Base-by-base conservation (phyloP, 2,888 invertebrate genomes). In the Adelphocoris suturalis region DNA sequence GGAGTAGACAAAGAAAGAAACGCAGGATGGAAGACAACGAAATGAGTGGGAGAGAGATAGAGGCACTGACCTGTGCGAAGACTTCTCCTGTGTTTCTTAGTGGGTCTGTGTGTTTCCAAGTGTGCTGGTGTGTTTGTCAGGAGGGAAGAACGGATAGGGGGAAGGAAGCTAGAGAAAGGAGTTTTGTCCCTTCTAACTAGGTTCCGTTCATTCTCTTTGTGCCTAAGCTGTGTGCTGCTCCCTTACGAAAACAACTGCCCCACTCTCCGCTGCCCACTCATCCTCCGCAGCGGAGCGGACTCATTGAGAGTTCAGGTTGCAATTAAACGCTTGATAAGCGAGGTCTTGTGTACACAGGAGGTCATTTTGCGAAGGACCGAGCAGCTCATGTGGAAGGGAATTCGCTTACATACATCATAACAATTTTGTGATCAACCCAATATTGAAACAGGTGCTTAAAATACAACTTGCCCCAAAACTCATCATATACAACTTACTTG, bases 151-250 rank as follows among this genome's bases (percentile, higher is more conserved):
- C 2, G 37, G 37, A 37, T 37, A 7, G 78, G 14, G 78, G 16
- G 78, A 19, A 47, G 46, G 78, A 46, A 46, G 46, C 37, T 37
- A 78, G 78, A 78, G 37, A 78, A 47, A 78, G 78, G 82, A 48
- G 47, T 48, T 37, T 82, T 52, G 82, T 82, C 82, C 48, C 27
- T 82, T 82, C 82, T 82, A 82, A 82, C 82, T 82, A 48, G 48
- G 52, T 82, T 82, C 82, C 82, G 82, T 82, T 82, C 82, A 82
- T 82, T 55, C 52, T 82, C 82, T 82, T 82, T 82, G 82, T 82
- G 52, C 47, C 27, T 82, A 82, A 82, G 82, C 82, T 82, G 13
- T 48, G n/a, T 52, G 27, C 23, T 52, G n/a, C 47, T 37, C 52
- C 47, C 23, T 47, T 48, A 37, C 52, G 82, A 82, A 82, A 82